phyloP scores from a whole-genome alignment of 2,888 invertebrate species.

The Hirtodrosophila cameraria region DNA sequence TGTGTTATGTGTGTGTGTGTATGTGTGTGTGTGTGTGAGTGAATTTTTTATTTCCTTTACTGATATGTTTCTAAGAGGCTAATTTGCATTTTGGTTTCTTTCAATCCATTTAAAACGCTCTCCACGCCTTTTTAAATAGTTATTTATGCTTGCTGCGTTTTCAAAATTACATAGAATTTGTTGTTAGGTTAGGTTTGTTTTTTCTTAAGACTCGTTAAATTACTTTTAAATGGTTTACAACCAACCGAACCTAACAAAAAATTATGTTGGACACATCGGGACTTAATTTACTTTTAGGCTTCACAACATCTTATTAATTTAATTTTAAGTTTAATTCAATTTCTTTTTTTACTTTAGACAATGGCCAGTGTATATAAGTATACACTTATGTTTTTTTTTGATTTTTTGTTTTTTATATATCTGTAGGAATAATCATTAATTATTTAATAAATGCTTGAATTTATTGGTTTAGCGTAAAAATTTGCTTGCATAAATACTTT shows the following conservation, averaged over 20 bases:
- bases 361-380: slow-evolving; percentile 18
- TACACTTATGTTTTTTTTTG: slow-evolving; percentile 17
- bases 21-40: slow-evolving; percentile 38
- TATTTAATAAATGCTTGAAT: slow-evolving; percentile 65
- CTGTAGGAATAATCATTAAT: slow-evolving; percentile 49
- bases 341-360: slow-evolving; percentile 14
- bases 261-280: slow-evolving; percentile 34
- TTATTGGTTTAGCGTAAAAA: slow-evolving; percentile 61
- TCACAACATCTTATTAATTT: slow-evolving; percentile 24
- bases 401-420: slow-evolving; percentile 6
- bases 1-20: slow-evolving; percentile 20
- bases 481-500: slow-evolving; percentile 55
- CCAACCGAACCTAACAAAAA: slow-evolving; percentile 38
- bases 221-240: slow-evolving; percentile 21
- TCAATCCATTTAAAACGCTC: slow-evolving; percentile 32
- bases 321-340: slow-evolving; percentile 22
- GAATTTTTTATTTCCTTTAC: slow-evolving; percentile 66
- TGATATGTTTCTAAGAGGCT: slow-evolving; percentile 84
- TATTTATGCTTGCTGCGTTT: slow-evolving; percentile 31
- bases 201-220: slow-evolving; percentile 21
- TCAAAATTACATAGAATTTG: slow-evolving; percentile 36
- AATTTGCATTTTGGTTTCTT: slow-evolving; percentile 72
- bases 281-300: slow-evolving; percentile 4
- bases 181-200: slow-evolving; percentile 44
- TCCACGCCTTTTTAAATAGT: slow-evolving; percentile 9